These are phyloP conservation scores for Martes martes DNA, from an alignment of 2,113 vertebrate genomes.

Conservation along the genomic window DNA sequence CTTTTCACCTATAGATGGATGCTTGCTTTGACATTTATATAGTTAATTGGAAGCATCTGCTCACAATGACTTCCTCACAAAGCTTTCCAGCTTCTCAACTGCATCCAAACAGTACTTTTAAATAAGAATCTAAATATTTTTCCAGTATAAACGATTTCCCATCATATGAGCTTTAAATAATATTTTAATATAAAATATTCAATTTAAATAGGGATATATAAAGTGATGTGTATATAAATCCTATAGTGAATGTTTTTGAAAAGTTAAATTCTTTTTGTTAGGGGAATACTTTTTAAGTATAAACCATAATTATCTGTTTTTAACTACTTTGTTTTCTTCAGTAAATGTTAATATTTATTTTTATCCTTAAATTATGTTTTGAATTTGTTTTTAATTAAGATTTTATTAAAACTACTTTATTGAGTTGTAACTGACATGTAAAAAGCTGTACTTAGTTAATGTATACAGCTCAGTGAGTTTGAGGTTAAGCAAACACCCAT, in stretches of 20 bases:
- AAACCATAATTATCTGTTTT: background rate
- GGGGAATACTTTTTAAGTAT: background rate
- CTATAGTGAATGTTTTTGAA: background rate
- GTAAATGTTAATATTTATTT: background rate
- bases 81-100: background rate
- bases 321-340: background rate
- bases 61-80: background rate
- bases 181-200: background rate
- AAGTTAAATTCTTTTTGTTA: background rate
- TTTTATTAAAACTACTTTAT: background rate
- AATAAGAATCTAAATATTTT: background rate
- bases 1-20: background rate
- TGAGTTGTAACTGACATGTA: background rate
- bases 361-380: background rate
- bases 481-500: background rate
- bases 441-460: background rate
- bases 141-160: background rate
- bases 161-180: background rate
- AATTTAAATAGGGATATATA: background rate
- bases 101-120: background rate
- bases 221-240: background rate
- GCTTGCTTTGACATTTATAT: conserved; percentile 18
- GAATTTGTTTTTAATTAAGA: background rate
- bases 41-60: background rate
- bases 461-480: background rate